Evolutionary conservation across 1,140 invertebrate species (phyloP), one percentile per base, ranked within the genome.

Genomic region (Lysiphlebus fabarum): DNA sequence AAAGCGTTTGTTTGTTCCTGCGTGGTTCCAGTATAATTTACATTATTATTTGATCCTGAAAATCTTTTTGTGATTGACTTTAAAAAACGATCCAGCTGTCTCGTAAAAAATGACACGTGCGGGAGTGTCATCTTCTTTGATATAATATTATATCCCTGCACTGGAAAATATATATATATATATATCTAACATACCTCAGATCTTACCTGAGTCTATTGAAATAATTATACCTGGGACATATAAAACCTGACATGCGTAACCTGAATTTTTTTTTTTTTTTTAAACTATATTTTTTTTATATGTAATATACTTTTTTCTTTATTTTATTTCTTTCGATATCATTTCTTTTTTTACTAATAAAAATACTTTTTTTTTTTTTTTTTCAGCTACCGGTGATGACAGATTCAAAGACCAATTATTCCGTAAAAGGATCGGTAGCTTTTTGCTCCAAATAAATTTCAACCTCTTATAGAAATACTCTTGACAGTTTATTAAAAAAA

Each of bases 371-470:
- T 17, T 17, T 17, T 17, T 17, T 17, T 37, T 60, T 48, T 55
- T n/a, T n/a, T n/a, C n/a, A n/a, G n/a, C n/a, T 10, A 9, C 41
- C 53, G 44, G 58, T 57, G 60, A 48, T 61, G 60, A 61, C 54
- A 61, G 54, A 11, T 44, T 44, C 49, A 5, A 59, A 61, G 60
- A 61, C 57, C 55, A 45, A 61, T 61, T 43, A 51, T 61, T 53
- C 42, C 14, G 53, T 38, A 38, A 43, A 48, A 26, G 3, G 41
- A 12, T 42, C 50, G 45, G 14, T 33, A 10, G 51, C 17, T 55
- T 34, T 17, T 55, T 43, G 41, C 41, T 44, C 26, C 9, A 44
- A 14, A 55, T 43, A 44, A 55, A 55, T 55, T 17, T 44, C 26
- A 11, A 12, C 26, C 41, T 55, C 41, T 55, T 55, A n/a, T n/a